These are phyloP conservation scores for Tipula vernalis DNA, from an alignment of 2,888 invertebrate genomes.

Conservation along the genomic window DNA sequence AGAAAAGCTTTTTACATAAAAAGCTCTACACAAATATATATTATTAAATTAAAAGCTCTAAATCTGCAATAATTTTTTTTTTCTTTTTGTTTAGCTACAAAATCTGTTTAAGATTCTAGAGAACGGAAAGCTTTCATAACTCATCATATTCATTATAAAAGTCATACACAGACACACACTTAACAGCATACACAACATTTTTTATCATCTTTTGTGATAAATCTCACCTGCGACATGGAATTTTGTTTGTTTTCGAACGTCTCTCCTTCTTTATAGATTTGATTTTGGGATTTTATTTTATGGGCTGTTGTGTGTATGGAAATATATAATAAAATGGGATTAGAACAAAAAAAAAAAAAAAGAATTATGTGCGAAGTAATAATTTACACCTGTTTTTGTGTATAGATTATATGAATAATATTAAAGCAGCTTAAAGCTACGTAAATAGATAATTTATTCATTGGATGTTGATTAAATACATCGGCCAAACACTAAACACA, in stretches of 20 bases:
- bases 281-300: background rate
- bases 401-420: background rate
- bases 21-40: background rate
- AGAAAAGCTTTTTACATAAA: background rate
- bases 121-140: background rate
- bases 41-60: background rate
- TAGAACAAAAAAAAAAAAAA: background rate
- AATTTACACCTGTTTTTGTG: background rate
- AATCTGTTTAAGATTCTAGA: background rate
- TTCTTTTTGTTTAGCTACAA: background rate
- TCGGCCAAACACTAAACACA: too few relatives aligned
- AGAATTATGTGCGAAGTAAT: background rate
- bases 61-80: background rate
- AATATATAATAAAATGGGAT: background rate
- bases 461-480: background rate
- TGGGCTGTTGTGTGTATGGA: background rate
- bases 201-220: background rate
- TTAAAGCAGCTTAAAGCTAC: background rate
- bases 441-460: background rate
- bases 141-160: background rate
- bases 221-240: background rate
- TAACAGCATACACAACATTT: background rate
- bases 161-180: background rate
- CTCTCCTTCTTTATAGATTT: background rate
- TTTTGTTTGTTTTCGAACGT: background rate